Conservation (phyloP, 2,797 vertebrate genomes). For the Helicolenus hilgendorfi region DNA sequence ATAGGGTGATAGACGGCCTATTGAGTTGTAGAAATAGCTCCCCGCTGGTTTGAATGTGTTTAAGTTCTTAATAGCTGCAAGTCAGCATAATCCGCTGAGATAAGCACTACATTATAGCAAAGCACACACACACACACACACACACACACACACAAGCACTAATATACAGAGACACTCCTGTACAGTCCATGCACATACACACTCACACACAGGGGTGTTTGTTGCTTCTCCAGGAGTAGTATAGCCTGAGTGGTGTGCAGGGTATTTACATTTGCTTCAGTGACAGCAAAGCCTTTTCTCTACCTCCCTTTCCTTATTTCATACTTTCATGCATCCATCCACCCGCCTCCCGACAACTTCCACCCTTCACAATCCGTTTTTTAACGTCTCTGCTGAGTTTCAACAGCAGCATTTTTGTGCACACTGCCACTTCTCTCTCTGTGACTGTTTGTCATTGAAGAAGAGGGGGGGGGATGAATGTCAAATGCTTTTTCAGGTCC, state of each 20-base stretch:
- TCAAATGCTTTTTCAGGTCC: conserved; percentile 59
- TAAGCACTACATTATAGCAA: conserved; percentile 61
- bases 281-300: conserved; percentile 59
- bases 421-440: conserved; percentile 16
- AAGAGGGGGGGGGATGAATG: conserved; percentile 30
- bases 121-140: not conserved
- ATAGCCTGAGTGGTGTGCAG: conserved; percentile 38
- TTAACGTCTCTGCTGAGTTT: conserved; percentile 36
- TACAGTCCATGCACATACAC: not conserved
- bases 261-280: conserved; percentile 70
- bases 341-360: not conserved
- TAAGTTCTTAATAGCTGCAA: conserved; percentile 77
- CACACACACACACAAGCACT: not conserved
- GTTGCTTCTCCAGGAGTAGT: conserved; percentile 36
- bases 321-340: conserved; percentile 40
- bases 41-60: conserved; percentile 75
- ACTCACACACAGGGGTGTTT: conserved; percentile 14
- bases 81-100: conserved; percentile 81
- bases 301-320: conserved; percentile 42
- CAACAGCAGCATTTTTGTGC: conserved; percentile 34
- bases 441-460: conserved; percentile 1
- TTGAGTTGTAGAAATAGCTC: conserved; percentile 70
- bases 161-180: conserved; percentile 5
- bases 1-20: conserved; percentile 58
- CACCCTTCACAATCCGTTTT: conserved; percentile 32